Evolutionary conservation across 2,888 invertebrate genomes (phyloP), one percentile per base, ranked within the genome.

Genomic region (Drosophila cracens): DNA sequence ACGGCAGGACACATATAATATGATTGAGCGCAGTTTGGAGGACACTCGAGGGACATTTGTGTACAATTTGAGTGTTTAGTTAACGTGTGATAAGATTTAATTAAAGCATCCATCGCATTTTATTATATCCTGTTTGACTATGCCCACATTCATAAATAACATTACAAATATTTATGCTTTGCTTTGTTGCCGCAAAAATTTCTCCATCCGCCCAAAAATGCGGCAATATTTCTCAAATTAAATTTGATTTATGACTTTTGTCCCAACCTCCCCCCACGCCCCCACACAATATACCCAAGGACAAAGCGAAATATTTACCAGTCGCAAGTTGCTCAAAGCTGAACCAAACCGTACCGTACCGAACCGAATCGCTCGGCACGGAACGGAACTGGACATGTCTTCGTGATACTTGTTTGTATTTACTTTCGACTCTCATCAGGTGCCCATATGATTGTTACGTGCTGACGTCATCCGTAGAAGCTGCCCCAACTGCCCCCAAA

Each of bases 191-290:
- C 51, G 57, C 57, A 66, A 71, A 85, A 80, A 84, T 82, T 59
- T 53, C 62, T 63, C 36, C 54, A 69, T 57, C 57, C 57, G 36
- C 31, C 64, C 38, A 57, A 68, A 82, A 78, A 78, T 79, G 83
- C 78, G 76, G 83, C 85, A 81, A 81, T 83, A 82, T 82, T 83
- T 86, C 83, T 82, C 83, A 81, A 88, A 87, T 87, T 82, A 86
- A 87, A 87, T 88, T 87, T 87, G 87, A 87, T 87, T 88, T 87
- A 87, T 83, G 88, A 83, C 82, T 79, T 60, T 73, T 66, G 74
- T 61, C 71, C 71, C 72, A 66, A 59, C 68, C 60, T 33, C 1
- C 33, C 4, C 10, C 33, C 10, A 21, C 0, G 2, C 10, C 61
- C 61, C 61, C 48, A 34, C 56, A 65, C 67, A 65, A 63, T 53